Percentiles rank a stretch among this genome's conserved stretches.
These are phyloP conservation scores for Erythrolamprus reginae DNA, from an alignment of 2,113 vertebrate species.

Conservation along the genomic window DNA sequence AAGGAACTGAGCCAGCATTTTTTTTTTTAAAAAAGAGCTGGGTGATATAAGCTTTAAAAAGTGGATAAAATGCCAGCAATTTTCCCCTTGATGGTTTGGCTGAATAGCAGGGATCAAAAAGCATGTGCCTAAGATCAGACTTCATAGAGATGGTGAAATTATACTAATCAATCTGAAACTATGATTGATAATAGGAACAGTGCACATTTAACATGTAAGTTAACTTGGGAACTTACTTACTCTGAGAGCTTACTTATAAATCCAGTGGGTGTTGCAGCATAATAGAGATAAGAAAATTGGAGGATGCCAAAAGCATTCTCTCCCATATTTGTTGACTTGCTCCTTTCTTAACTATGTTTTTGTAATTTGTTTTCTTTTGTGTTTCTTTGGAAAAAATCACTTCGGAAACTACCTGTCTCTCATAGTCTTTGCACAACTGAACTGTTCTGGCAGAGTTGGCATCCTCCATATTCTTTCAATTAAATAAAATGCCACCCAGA, in stretches of 20 bases:
- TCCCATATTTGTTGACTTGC: not conserved
- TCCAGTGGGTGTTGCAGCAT: not conserved
- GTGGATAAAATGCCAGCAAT: not conserved
- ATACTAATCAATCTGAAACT: not conserved
- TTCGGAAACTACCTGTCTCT: not conserved
- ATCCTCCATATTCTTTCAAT: not conserved
- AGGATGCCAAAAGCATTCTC: not conserved
- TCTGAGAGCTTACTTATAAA: not conserved
- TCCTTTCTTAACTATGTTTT: rapidly evolving
- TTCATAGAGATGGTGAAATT: not conserved
- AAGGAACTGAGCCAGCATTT: rapidly evolving
- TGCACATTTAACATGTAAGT: not conserved
- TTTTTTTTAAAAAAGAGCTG: not conserved
- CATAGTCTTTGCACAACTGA: not conserved
- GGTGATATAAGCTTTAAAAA: not conserved
- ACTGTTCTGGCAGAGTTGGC: not conserved
- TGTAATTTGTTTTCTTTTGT: rapidly evolving
- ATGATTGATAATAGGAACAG: not conserved
- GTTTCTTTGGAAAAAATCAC: not conserved
- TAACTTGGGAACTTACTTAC: not conserved
- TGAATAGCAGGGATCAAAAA: not conserved
- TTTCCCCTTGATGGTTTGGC: not conserved
- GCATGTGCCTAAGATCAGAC: not conserved
- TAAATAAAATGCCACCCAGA: not conserved
- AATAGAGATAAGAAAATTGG: not conserved